Base-by-base conservation (phyloP, 1,140 invertebrate genomes). In the Coboldia fuscipes region DNA sequence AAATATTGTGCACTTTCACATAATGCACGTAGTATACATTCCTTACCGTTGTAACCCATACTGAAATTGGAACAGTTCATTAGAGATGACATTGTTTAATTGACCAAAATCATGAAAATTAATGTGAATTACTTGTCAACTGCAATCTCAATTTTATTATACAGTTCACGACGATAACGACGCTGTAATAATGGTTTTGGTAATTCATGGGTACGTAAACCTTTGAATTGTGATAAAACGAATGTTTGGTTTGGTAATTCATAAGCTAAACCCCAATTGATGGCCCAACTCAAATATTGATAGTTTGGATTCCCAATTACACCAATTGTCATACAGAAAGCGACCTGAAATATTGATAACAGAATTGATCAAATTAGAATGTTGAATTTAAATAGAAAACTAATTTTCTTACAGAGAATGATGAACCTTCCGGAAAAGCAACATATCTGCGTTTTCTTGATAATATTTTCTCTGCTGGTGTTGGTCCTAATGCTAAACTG, bases 241-340 rank as follows among this genome's bases (percentile, higher is more conserved):
- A 68, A 68, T 1, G 70, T 69, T 31, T 66, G 63, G 42, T 78
- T 69, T 2, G 76, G 76, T 26, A 80, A 46, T 43, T 78, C 74
- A 40, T 77, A 80, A 2, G 74, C 70, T 23, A 76, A 68, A 31
- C 74, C 75, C 73, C 73, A 79, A 51, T 78, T 79, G 10, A 56
- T 33, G 19, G 48, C 52, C 34, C 45, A 56, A 39, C 46, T 50
- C 41, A 51, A 45, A 29, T 50, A 43, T 32, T 37, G 42, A 26
- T 41, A 46, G 20, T 45, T 32, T 12, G 51, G 51, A 43, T 54
- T 54, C 18, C 52, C 52, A 29, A 54, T 47, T 20, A 50, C 42
- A 37, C 52, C 52, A 10, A 55, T 42, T 14, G 52, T 55, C 30
- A 48, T 46, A 43, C 52, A 55, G 12, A 51, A 42, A 15, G 52